These are phyloP conservation scores for Gadus chalcogrammus DNA, from an alignment of 2,113 vertebrate species.

Conservation along the genomic window DNA sequence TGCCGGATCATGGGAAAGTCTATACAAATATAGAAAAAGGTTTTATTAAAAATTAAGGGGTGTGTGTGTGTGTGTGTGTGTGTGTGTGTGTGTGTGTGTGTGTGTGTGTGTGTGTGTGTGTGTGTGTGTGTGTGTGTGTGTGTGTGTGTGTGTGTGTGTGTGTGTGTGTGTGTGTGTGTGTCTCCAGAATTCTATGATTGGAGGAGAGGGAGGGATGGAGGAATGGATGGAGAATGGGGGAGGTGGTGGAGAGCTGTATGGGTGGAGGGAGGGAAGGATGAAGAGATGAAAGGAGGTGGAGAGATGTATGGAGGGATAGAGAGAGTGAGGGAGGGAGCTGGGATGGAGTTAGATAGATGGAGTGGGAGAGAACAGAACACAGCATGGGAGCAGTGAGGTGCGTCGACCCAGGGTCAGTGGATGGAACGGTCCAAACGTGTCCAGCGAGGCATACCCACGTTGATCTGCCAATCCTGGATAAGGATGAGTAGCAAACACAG, in stretches of 20 bases:
- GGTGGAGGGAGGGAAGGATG: too few species aligned
- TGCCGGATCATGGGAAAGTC: too few species aligned
- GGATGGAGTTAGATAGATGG: neutral
- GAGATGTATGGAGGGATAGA: too few species aligned
- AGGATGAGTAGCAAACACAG: slow-evolving; percentile 6
- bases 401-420: too few species aligned
- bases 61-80: neutral
- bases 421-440: slow-evolving; percentile 16
- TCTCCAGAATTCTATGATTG: too few species aligned
- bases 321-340: too few species aligned
- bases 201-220: too few species aligned
- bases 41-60: too few species aligned
- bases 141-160: slow-evolving; percentile 1
- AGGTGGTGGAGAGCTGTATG: neutral
- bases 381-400: too few species aligned
- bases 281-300: too few species aligned
- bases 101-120: neutral
- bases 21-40: too few species aligned
- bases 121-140: slow-evolving; percentile 3
- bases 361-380: neutral
- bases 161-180: neutral
- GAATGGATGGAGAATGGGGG: too few species aligned
- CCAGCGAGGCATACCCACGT: slow-evolving; percentile 24
- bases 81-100: neutral
- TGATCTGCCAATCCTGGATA: slow-evolving; percentile 11